A percentile compares a stretch with the other conserved stretches of the same genome.
phyloP scores from a whole-genome alignment of 2,888 invertebrate species.

The Oxyscelio sp. region DNA sequence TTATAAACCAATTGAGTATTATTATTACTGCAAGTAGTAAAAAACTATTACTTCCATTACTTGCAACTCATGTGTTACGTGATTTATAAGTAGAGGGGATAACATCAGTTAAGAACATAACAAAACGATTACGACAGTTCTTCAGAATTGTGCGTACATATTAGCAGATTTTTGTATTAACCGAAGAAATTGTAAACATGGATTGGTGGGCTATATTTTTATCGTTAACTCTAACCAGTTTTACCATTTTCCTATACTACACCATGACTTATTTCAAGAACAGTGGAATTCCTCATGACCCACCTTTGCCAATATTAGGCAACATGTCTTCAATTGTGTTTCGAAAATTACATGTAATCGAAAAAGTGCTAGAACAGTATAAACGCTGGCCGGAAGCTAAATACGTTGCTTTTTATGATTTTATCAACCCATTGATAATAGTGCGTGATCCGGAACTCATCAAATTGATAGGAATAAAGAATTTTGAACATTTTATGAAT shows the following conservation, averaged over 20 bases:
- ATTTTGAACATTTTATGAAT: slow-evolving; percentile 80
- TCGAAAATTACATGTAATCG: background rate
- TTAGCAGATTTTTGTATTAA: too few species aligned
- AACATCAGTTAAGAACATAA: too few species aligned
- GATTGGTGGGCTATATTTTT: too few species aligned
- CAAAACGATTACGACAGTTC: too few species aligned
- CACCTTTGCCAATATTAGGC: slow-evolving; percentile 1
- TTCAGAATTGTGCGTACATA: too few species aligned
- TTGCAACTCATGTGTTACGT: background rate
- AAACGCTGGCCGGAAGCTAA: slow-evolving; percentile 59
- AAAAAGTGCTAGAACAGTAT: slow-evolving; percentile 13
- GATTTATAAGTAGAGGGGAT: background rate
- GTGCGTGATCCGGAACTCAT: slow-evolving; percentile 12
- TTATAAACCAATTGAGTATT: too few species aligned
- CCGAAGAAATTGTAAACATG: too few species aligned
- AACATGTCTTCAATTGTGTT: slow-evolving; percentile 7
- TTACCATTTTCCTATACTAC: slow-evolving; percentile 51
- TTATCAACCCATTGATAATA: slow-evolving; percentile 69
- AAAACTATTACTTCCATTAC: too few species aligned
- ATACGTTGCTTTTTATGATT: slow-evolving; percentile 79
- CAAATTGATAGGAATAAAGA: slow-evolving; percentile 71
- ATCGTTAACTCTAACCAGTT: too few species aligned
- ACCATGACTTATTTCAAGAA: slow-evolving; percentile 18
- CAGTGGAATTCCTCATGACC: slow-evolving; percentile 14
- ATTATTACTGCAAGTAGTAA: too few species aligned